A percentile compares a stretch with the other conserved stretches of the same genome.
phyloP scores from a whole-genome alignment of 1,140 invertebrate species.

The Sinonovacula constricta region DNA sequence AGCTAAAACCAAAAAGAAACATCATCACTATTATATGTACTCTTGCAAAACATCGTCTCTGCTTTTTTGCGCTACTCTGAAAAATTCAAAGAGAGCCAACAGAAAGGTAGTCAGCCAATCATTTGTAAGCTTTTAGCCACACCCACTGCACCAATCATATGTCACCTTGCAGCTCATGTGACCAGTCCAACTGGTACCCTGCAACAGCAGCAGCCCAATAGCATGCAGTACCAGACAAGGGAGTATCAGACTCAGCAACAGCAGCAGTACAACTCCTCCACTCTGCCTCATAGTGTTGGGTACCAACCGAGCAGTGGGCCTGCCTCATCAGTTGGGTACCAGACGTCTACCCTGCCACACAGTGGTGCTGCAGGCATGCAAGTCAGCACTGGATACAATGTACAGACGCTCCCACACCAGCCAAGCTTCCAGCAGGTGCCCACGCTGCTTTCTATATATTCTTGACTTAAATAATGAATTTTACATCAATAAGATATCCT shows the following conservation, averaged over 20 bases:
- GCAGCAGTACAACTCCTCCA: slow-evolving; percentile 33
- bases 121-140: too few relatives aligned
- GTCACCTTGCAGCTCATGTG: too few relatives aligned
- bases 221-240: slow-evolving; percentile 50
- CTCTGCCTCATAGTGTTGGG: neutral
- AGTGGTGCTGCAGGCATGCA: neutral
- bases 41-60: too few relatives aligned
- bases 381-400: slow-evolving; percentile 7
- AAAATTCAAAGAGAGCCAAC: too few relatives aligned
- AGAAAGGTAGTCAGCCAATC: too few relatives aligned
- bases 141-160: too few relatives aligned
- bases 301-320: neutral
- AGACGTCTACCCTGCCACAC: slow-evolving; percentile 34
- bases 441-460: too few relatives aligned
- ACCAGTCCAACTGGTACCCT: slow-evolving; percentile 61
- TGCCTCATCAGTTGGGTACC: slow-evolving; percentile 5
- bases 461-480: too few relatives aligned
- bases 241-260: slow-evolving; percentile 59
- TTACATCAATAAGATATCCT: too few relatives aligned
- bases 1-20: too few relatives aligned
- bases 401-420: slow-evolving; percentile 38
- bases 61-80: too few relatives aligned
- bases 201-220: slow-evolving; percentile 52
- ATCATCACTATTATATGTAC: too few relatives aligned
- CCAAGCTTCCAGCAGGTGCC: neutral